phyloP scores from a whole-genome alignment of 64 coral and sea anemone genomes.

The Actinia tenebrosa region DNA sequence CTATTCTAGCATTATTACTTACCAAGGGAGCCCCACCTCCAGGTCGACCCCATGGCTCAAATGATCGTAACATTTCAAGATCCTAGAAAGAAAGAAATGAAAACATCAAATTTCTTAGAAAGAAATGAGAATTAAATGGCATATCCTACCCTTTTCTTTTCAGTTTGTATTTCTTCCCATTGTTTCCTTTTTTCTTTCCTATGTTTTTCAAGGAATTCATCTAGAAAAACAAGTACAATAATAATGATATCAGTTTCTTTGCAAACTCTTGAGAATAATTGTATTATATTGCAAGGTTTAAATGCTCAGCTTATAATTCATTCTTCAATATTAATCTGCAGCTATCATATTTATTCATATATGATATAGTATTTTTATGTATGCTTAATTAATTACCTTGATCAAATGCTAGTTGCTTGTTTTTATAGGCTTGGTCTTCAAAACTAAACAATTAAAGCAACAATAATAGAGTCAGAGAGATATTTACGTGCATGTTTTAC shows the following conservation, averaged over 20 bases:
- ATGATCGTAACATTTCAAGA: slow-evolving; percentile 17
- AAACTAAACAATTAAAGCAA: background rate
- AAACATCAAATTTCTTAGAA: background rate
- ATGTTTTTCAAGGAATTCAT: slow-evolving; percentile 55
- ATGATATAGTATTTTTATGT: background rate
- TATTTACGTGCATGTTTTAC: background rate
- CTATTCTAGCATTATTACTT: background rate
- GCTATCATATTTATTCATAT: too few relatives aligned
- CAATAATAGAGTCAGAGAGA: background rate
- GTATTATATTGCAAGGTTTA: too few relatives aligned
- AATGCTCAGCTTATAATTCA: too few relatives aligned
- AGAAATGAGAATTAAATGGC: background rate
- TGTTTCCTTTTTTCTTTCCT: slow-evolving; percentile 14
- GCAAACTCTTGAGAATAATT: background rate
- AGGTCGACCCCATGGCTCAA: slow-evolving; percentile 35
- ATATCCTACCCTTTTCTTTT: slow-evolving; percentile 46
- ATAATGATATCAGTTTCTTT: background rate
- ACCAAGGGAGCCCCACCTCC: slow-evolving; percentile 40
- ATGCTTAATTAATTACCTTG: background rate
- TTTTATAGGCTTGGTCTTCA: background rate
- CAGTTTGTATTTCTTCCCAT: slow-evolving; percentile 8
- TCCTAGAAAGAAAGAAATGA: slow-evolving; percentile 21
- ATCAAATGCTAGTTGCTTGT: background rate
- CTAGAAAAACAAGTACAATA: background rate
- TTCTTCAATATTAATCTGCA: too few relatives aligned